These are phyloP conservation scores for Polymixis flavicincta DNA, from an alignment of 2,888 invertebrate species.

Conservation along the genomic window DNA sequence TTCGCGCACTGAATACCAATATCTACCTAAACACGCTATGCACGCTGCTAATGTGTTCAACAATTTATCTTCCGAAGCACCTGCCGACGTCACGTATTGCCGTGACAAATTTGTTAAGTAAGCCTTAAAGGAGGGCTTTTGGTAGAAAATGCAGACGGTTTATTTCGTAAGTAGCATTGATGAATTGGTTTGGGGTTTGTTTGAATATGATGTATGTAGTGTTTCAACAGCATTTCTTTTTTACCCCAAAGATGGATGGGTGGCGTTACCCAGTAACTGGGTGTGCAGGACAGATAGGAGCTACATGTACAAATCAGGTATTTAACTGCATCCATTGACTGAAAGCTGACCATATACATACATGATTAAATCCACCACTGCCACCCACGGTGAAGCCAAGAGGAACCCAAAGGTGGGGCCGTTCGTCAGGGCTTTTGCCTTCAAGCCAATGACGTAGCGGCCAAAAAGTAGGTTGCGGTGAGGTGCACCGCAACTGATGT, in stretches of 20 bases:
- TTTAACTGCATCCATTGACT: background rate
- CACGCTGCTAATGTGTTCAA: constrained; percentile 50
- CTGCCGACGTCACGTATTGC: constrained; percentile 39
- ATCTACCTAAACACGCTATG: constrained; percentile 30
- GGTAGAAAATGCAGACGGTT: constrained; percentile 3
- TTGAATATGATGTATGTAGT: background rate
- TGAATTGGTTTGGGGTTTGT: background rate
- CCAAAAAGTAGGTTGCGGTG: too few species aligned
- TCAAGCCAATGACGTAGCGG: too few species aligned
- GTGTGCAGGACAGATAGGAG: background rate
- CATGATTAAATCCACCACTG: too few species aligned
- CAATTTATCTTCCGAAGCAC: constrained; percentile 48
- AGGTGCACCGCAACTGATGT: too few species aligned
- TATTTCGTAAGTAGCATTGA: constrained; percentile 21
- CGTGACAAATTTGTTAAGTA: constrained; percentile 49
- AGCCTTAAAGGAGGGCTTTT: constrained; percentile 6
- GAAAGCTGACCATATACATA: too few species aligned
- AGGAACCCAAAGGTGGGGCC: too few species aligned
- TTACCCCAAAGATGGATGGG: background rate
- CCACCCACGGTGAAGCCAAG: too few species aligned
- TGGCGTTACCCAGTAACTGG: background rate
- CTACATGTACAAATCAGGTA: background rate
- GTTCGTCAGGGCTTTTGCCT: too few species aligned
- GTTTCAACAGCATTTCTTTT: background rate
- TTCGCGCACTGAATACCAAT: constrained; percentile 36